These are phyloP conservation scores for Caenorhabditis doughertyi DNA, from an alignment of 2,888 invertebrate species.

Conservation along the genomic window DNA sequence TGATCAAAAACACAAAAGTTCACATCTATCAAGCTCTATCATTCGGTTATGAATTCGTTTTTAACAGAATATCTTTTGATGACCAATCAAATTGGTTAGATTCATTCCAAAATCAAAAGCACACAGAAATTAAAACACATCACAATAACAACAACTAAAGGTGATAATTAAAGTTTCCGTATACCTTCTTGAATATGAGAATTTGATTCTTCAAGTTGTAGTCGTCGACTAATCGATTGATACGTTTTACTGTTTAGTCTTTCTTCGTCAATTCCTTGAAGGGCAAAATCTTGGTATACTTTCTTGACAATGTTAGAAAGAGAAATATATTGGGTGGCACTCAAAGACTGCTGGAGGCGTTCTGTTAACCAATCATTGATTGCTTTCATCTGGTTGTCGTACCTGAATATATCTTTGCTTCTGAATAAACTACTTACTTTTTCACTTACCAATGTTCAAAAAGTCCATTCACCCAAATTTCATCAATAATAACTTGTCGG, in stretches of 20 bases:
- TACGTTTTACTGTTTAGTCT: conserved; percentile 96
- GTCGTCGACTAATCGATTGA: conserved; percentile 89
- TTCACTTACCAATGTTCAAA: conserved; percentile 87
- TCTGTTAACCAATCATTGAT: conserved; percentile 96
- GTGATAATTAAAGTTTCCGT: conserved; percentile 1
- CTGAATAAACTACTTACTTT: neutral
- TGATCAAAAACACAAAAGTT: too few species aligned
- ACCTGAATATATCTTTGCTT: conserved; percentile 85
- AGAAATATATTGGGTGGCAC: conserved; percentile 97
- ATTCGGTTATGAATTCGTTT: neutral
- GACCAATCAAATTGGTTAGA: conserved; percentile 10
- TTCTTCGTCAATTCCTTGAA: conserved; percentile 98
- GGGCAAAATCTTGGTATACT: conserved; percentile 98
- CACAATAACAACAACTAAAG: conserved; percentile 31
- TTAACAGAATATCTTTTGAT: neutral
- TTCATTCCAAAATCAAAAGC: conserved; percentile 38
- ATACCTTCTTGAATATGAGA: conserved; percentile 71
- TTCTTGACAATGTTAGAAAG: conserved; percentile 94
- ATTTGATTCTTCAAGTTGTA: conserved; percentile 92
- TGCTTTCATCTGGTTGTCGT: conserved; percentile 94
- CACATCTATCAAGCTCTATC: too few species aligned
- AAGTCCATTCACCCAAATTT: conserved; percentile 90
- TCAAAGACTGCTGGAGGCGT: conserved; percentile 93
- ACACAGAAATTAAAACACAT: conserved; percentile 3
- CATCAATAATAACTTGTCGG: conserved; percentile 94